Percentiles rank a stretch among this genome's conserved stretches.
phyloP scores from a whole-genome alignment of 2,888 invertebrate species.

The Notodonta ziczac region DNA sequence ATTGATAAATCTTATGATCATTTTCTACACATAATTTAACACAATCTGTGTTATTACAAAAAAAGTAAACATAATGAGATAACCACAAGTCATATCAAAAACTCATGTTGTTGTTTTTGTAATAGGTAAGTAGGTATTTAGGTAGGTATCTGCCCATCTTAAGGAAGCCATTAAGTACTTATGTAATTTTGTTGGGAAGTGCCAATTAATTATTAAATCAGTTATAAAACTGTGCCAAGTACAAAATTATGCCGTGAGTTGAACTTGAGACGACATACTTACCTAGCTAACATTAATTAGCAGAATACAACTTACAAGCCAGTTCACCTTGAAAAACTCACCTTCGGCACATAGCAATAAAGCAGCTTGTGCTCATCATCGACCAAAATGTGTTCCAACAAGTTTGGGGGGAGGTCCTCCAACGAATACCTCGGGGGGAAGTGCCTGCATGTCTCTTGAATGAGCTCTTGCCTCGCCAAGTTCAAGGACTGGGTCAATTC shows the following conservation, averaged over 20 bases:
- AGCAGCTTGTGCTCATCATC: constrained; percentile 93
- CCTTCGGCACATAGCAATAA: constrained; percentile 98
- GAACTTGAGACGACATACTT: neutral
- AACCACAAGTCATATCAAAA: no score
- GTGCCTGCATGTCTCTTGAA: constrained; percentile 86
- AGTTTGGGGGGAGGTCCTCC: constrained; percentile 79
- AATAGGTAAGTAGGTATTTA: no score
- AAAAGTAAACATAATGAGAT: no score
- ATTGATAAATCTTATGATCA: no score
- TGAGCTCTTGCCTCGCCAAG: constrained; percentile 85
- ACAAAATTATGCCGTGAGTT: neutral
- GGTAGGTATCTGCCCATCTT: constrained; percentile 7
- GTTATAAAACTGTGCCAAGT: constrained; percentile 2
- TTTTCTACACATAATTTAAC: no score
- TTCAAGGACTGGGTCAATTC: constrained; percentile 87
- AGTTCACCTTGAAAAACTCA: constrained; percentile 64
- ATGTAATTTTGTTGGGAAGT: constrained; percentile 10
- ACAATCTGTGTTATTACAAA: no score
- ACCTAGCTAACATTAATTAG: constrained; percentile 3
- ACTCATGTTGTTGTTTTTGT: no score
- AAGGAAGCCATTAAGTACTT: constrained; percentile 11
- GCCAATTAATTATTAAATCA: neutral
- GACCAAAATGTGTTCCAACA: constrained; percentile 92
- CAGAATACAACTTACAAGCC: constrained; percentile 1
- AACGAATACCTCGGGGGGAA: constrained; percentile 70